These are phyloP conservation scores for Siniperca chuatsi DNA, from an alignment of 2,113 vertebrate species.

Conservation along the genomic window DNA sequence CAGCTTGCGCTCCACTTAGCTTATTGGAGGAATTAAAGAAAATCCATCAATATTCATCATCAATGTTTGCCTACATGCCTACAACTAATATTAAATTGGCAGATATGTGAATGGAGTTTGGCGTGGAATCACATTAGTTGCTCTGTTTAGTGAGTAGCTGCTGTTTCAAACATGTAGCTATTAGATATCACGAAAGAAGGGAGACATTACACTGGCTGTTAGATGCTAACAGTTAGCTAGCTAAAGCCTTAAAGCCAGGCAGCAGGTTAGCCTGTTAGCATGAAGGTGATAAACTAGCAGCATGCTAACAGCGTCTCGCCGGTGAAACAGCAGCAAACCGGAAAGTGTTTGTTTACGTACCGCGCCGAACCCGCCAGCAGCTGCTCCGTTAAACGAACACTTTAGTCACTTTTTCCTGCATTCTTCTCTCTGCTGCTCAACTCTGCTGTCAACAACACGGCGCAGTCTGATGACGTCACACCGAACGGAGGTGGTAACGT, in stretches of 20 bases:
- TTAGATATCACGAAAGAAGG: too few species aligned
- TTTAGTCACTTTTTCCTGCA: background rate
- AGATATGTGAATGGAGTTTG: background rate
- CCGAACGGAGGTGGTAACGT: slow-evolving; percentile 49
- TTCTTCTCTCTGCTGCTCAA: background rate
- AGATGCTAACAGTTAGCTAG: slow-evolving; percentile 15
- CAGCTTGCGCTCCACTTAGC: too few species aligned
- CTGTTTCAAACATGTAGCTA: background rate
- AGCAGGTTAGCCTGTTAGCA: background rate
- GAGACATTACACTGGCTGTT: background rate
- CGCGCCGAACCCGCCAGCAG: background rate
- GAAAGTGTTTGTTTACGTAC: background rate
- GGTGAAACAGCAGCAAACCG: background rate
- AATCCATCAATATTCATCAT: too few species aligned
- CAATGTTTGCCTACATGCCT: too few species aligned
- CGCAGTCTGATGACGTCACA: slow-evolving; percentile 66
- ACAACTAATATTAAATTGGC: too few species aligned
- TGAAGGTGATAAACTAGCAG: background rate
- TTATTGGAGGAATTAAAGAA: too few species aligned
- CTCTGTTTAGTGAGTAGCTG: background rate
- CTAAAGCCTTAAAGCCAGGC: background rate
- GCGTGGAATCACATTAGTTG: background rate
- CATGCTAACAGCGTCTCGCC: background rate
- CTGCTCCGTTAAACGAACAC: background rate
- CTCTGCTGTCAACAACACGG: background rate